Evolutionary conservation across 2,797 vertebrate species (phyloP).

Genomic region (Rhinichthys osculus): DNA sequence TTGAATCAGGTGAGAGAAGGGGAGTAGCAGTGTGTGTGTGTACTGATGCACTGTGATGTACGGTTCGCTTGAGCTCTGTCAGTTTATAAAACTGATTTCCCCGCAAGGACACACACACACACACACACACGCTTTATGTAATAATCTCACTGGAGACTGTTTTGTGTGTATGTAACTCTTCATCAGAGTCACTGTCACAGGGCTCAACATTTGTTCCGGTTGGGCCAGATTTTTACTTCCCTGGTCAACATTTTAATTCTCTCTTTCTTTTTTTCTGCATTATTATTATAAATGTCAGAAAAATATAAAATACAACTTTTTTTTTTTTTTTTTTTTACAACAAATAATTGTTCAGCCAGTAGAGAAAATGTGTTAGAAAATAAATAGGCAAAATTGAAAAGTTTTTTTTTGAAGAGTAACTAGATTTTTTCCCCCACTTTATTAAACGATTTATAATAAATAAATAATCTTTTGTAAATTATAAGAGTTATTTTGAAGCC

Average conservation of each 20-base stretch:
- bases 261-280: neutral
- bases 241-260: too few species aligned
- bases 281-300: neutral
- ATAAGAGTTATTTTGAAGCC: neutral
- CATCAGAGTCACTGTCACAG: constrained; percentile 19
- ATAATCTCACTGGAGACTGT: neutral
- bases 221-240: neutral
- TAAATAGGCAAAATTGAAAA: too few species aligned
- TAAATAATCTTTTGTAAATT: neutral
- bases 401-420: neutral
- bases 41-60: constrained; percentile 21
- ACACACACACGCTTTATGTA: neutral
- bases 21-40: neutral
- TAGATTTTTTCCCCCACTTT: neutral
- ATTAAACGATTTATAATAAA: neutral
- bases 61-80: constrained; percentile 30
- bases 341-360: neutral
- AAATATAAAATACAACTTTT: neutral
- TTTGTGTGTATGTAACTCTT: neutral
- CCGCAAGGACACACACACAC: constrained; percentile 3
- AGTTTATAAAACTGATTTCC: constrained; percentile 34
- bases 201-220: neutral
- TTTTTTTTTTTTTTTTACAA: neutral
- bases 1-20: neutral
- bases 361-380: neutral